Evolutionary conservation across 1,140 invertebrate species (phyloP).

Genomic region (Drosophila sp.): DNA sequence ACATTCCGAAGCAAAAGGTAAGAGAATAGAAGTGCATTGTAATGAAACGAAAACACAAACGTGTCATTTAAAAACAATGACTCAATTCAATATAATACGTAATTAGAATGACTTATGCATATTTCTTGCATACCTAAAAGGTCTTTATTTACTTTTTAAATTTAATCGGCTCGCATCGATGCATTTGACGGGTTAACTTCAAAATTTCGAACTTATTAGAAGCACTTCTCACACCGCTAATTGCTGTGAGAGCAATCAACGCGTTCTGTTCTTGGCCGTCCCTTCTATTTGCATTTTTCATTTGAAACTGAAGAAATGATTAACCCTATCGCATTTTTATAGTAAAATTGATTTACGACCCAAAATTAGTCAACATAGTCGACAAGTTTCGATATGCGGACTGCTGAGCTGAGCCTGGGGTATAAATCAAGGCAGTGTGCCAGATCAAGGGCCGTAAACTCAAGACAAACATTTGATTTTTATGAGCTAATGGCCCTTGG

Average conservation of each 20-base stretch:
- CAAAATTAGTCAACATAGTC: conserved; percentile 76
- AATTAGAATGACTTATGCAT: neutral
- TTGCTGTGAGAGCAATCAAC: conserved; percentile 59
- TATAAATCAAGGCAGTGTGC: conserved; percentile 71
- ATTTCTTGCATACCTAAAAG: neutral
- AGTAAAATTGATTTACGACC: conserved; percentile 78
- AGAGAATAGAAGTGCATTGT: neutral
- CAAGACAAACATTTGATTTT: conserved; percentile 80
- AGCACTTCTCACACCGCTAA: conserved; percentile 55
- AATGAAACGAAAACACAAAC: conserved; percentile 2
- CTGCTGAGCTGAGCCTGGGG: conserved; percentile 39
- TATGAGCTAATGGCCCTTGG: conserved; percentile 75
- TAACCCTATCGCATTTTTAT: conserved; percentile 65
- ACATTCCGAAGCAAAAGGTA: neutral
- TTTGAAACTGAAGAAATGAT: conserved; percentile 62
- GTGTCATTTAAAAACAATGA: conserved; percentile 2
- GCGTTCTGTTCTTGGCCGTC: neutral
- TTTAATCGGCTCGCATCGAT: conserved; percentile 15
- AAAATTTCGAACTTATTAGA: conserved; percentile 12
- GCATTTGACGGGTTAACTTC: conserved; percentile 2
- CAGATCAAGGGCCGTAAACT: conserved; percentile 59
- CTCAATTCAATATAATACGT: conserved; percentile 8
- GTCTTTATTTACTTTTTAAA: conserved; percentile 1
- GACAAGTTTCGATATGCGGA: conserved; percentile 39
- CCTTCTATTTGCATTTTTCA: conserved; percentile 57